Evolutionary conservation across 2,888 invertebrate species (phyloP).

Genomic region (Eucera pruinosa): DNA sequence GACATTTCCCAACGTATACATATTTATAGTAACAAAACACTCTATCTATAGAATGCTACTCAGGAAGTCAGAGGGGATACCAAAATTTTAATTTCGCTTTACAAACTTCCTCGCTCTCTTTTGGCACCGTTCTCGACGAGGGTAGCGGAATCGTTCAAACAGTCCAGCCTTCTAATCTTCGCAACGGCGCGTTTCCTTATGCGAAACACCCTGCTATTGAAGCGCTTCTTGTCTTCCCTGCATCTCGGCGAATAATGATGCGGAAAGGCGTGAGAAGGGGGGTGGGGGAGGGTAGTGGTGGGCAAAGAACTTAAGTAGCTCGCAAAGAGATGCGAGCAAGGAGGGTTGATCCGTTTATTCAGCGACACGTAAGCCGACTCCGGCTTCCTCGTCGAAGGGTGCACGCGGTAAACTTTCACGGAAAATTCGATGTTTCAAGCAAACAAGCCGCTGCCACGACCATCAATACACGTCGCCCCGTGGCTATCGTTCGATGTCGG

Average conservation of each 20-base stretch:
- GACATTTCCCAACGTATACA: not conserved
- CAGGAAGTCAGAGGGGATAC: too few relatives aligned
- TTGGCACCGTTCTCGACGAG: not conserved
- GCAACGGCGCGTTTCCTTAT: constrained; percentile 4
- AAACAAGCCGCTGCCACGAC: constrained; percentile 68
- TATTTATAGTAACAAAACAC: not conserved
- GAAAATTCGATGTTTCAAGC: constrained; percentile 70
- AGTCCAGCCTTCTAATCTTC: constrained; percentile 12
- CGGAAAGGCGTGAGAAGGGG: constrained; percentile 20
- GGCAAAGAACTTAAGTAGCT: constrained; percentile 64
- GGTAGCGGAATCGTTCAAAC: constrained; percentile 5
- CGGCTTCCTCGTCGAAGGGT: constrained; percentile 58
- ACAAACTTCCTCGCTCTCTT: not conserved
- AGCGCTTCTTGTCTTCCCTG: constrained; percentile 27
- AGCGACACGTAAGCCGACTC: constrained; percentile 72
- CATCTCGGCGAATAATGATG: constrained; percentile 61
- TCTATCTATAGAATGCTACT: too few relatives aligned
- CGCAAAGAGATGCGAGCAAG: constrained; percentile 52
- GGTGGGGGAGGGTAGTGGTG: not conserved
- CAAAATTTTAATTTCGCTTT: not conserved
- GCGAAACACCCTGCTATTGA: constrained; percentile 41
- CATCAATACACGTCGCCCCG: constrained; percentile 66
- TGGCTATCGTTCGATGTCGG: constrained; percentile 62
- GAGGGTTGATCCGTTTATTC: constrained; percentile 74
- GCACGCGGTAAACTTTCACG: constrained; percentile 67